A percentile compares a stretch with the other conserved stretches of the same genome.
phyloP scores from a whole-genome alignment of 2,888 invertebrate genomes.

The Ectemnius cavifrons region DNA sequence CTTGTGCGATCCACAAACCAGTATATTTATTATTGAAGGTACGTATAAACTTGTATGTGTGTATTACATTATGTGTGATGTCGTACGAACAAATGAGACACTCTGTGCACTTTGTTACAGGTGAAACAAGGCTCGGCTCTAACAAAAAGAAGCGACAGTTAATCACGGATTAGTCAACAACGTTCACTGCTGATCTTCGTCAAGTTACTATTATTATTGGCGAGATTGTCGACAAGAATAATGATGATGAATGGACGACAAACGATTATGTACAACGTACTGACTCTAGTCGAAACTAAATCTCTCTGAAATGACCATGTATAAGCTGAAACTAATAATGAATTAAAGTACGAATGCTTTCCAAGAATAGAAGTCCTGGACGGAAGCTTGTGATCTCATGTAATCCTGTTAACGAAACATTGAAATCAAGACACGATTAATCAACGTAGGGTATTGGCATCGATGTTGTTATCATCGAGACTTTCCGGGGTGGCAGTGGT shows the following conservation, averaged over 20 bases:
- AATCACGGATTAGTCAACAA: constrained; percentile 34
- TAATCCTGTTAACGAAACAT: no score
- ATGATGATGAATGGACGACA: background rate
- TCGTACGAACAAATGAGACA: constrained; percentile 31
- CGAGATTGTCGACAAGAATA: constrained; percentile 16
- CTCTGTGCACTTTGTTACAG: constrained; percentile 42
- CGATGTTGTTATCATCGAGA: constrained; percentile 60
- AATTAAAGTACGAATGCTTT: background rate
- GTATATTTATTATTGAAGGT: constrained; percentile 56
- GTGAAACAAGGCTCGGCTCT: constrained; percentile 25
- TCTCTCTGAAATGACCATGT: no score
- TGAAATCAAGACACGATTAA: no score
- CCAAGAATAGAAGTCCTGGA: background rate
- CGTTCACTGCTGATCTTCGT: background rate
- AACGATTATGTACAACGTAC: background rate
- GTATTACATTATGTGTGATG: constrained; percentile 42
- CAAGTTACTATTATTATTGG: constrained; percentile 19
- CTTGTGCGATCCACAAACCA: constrained; percentile 56
- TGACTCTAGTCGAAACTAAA: background rate
- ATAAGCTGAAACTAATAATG: background rate
- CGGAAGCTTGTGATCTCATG: background rate
- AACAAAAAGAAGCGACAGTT: constrained; percentile 28
- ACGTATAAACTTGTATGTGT: constrained; percentile 33
- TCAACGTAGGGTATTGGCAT: constrained; percentile 63
- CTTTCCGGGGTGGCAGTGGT: constrained; percentile 55